Base-by-base conservation (phyloP, 2,113 vertebrate genomes). In the Diglossa brunneiventris region DNA sequence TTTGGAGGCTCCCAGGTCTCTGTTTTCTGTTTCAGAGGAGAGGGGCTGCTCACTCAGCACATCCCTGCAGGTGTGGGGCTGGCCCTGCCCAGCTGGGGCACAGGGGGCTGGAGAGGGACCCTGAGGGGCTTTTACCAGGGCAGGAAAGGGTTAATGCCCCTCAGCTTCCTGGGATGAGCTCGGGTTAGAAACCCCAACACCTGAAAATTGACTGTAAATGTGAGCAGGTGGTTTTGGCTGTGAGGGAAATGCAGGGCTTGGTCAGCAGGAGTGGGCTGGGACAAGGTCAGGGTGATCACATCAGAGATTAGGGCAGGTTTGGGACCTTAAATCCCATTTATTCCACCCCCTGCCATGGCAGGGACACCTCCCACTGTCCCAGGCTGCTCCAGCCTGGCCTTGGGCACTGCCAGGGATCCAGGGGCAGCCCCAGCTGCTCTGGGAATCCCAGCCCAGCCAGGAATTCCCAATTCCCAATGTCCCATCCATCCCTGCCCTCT, bases 201-300 rank as follows among this genome's bases (percentile, higher is more conserved):
- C 4, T 27, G 10, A 21, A 19, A 41, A 23, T 1, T 8, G 17
- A 21, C 7, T 20, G 64, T 2, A 6, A 19, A 26, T 14, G n/a
- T 2, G 4, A 47, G 47, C 35, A 44, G 66, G 22, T 6, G 61
- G 3, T 3, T 86, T 18, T 26, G 10, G 42, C 15, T 70, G n/a
- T 5, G 46, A 1, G 5, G 9, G 3, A 5, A 50, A 8, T 1
- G 2, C 11, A 2, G 59, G 20, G 4, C 18, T 47, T 21, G 44
- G 8, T 16, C 37, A 53, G n/a, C 31, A 11, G 73, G 20, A 3
- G 9, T 2, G 42, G 62, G 13, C 14, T 15, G 2, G 7, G 15
- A 2, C 30, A 5, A 30, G 42, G 35, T 18, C 67, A 16, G n/a
- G 0, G 18, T 3, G 30, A 3, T 3, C 3, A 2, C 8, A 1